These are phyloP conservation scores for Knipowitschia caucasica DNA, from an alignment of 2,797 vertebrate genomes.

Conservation along the genomic window DNA sequence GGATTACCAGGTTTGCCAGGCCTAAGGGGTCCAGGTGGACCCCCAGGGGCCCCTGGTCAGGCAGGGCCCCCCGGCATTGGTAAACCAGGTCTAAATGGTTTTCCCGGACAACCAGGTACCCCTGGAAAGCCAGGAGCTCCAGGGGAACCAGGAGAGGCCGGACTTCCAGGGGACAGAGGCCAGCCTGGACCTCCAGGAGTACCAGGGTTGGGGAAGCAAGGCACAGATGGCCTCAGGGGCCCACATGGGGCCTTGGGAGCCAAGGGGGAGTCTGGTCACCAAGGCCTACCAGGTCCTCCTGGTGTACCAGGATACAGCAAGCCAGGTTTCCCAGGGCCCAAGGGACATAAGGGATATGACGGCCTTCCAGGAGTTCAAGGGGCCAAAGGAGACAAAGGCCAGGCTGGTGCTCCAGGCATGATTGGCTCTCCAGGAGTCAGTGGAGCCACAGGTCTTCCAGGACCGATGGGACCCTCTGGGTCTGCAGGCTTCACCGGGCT, in stretches of 20 bases:
- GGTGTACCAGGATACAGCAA: constrained; percentile 89
- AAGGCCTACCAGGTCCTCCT: constrained; percentile 85
- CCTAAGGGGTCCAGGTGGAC: constrained; percentile 84
- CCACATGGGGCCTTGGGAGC: constrained; percentile 84
- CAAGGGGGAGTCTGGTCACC: constrained; percentile 87
- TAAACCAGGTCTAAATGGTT: constrained; percentile 87
- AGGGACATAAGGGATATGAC: constrained; percentile 85
- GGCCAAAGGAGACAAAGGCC: constrained; percentile 88
- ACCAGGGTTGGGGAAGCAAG: constrained; percentile 87
- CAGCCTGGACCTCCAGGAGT: constrained; percentile 83
- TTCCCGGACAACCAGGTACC: constrained; percentile 86
- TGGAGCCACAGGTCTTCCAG: constrained; percentile 86
- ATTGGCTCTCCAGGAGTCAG: constrained; percentile 82
- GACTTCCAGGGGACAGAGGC: constrained; percentile 81
- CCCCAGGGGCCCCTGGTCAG: constrained; percentile 83
- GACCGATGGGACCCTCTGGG: constrained; percentile 85
- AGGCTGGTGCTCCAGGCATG: constrained; percentile 82
- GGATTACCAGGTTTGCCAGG: constrained; percentile 88
- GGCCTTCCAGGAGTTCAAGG: constrained; percentile 85
- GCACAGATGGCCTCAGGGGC: constrained; percentile 87
- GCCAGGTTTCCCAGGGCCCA: constrained; percentile 88
- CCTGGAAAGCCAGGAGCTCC: constrained; percentile 84
- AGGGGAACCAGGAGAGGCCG: constrained; percentile 83
- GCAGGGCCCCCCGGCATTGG: constrained; percentile 83
- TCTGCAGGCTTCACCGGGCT: constrained; percentile 85